Percentiles rank a stretch among this genome's conserved stretches.
Conservation (phyloP, 2,888 invertebrate genomes). For the Conchocele bisecta region DNA sequence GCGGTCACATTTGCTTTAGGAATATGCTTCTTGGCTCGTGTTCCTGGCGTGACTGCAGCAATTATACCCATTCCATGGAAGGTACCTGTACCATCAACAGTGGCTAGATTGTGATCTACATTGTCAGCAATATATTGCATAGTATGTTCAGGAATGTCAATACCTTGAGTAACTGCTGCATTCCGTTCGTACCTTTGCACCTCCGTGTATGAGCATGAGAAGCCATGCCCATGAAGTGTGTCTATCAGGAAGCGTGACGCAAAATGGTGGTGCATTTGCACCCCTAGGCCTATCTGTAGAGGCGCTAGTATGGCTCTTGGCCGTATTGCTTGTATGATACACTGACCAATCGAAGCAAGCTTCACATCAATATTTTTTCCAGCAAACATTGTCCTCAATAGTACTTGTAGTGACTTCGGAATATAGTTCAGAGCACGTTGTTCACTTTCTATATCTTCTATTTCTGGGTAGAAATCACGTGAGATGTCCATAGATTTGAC, state of each 20-base stretch:
- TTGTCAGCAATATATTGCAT: conserved; percentile 6
- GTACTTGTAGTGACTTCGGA: conserved; percentile 33
- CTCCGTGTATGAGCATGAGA: not conserved
- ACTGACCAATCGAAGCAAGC: conserved; percentile 5
- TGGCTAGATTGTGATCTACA: conserved; percentile 1
- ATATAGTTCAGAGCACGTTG: conserved; percentile 15
- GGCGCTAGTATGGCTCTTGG: conserved; percentile 9
- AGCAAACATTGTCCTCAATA: conserved; percentile 39
- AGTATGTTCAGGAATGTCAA: no score
- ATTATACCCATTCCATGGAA: not conserved
- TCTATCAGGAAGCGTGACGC: conserved; percentile 1
- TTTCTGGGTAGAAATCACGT: conserved; percentile 29
- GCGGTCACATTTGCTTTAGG: conserved; percentile 1
- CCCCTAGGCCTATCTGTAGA: conserved; percentile 8
- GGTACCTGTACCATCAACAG: not conserved
- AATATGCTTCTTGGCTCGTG: not conserved
- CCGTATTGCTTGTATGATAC: conserved; percentile 8
- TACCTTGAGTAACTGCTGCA: not conserved
- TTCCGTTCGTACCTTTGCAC: not conserved
- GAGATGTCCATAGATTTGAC: conserved; percentile 31
- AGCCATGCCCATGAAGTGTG: not conserved
- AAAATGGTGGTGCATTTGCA: conserved; percentile 14
- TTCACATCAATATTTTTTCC: conserved; percentile 27
- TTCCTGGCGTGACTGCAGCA: conserved; percentile 1
- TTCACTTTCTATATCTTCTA: not conserved